Base-by-base conservation (phyloP, 1,140 invertebrate genomes). In the Drosophila santomea region DNA sequence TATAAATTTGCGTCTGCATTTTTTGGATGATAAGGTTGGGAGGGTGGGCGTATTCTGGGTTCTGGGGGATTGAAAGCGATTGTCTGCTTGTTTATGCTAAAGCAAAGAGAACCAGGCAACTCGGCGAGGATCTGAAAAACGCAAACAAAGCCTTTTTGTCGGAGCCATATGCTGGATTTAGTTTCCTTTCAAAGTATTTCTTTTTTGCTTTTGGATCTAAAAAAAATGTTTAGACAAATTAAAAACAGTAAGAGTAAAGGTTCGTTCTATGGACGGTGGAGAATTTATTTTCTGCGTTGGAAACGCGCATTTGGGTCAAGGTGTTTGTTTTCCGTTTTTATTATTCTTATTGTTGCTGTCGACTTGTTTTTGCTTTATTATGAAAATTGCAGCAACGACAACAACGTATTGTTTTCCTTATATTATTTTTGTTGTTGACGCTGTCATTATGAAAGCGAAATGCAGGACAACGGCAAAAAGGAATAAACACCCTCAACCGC, bases 1-100 rank as follows among this genome's bases (percentile, higher is more conserved):
- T 89, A 88, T 88, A 88, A 89, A 88, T 88, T 88, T 88, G 83
- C 84, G 83, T 88, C 80, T 89, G 83, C 79, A 88, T 84, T 32
- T 50, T 75, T 80, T 76, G 47, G 68, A 63, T 85, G 45, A 64
- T 54, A 51, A 28, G 43, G 28, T 55, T 11, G 51, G 36, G 25
- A 25, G 10, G 15, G 25, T 10, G 48, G 20, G 4, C 4, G 10
- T 69, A 47, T 59, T 55, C 44, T 25, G 44, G 25, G 48, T 32
- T 64, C 55, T 58, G 36, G 57, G 36, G 48, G 36, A 45, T 73
- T 54, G 59, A 56, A 55, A 62, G 52, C 71, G 71, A 74, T 74
- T 74, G 71, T 74, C 58, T 58, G 61, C 61, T 73, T 74, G 67
- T 80, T 84, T 83, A 80, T 84, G 77, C 81, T 52, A 73, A 60